Base-by-base conservation (phyloP, 1,140 invertebrate genomes). In the Heliconius congener region DNA sequence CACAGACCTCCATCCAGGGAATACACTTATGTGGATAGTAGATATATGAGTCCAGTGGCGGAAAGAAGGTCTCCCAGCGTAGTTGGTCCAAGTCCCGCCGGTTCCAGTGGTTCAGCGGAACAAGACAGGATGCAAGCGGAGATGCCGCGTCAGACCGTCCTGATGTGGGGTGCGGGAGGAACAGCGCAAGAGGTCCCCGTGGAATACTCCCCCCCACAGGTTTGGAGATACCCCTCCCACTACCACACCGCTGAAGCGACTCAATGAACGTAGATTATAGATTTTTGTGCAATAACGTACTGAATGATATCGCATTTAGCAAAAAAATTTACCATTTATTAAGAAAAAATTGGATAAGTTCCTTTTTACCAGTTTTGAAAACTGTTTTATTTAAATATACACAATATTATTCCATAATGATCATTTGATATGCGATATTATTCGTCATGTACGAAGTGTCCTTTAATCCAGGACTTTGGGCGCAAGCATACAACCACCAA, bases 131-230 rank as follows among this genome's bases (percentile, higher is more conserved):
- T 92, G 86, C 89, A 90, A n/a, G 73, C 96, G 79, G 96, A 96
- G 76, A 94, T 95, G 37, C 96, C 96, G 0, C 94, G 97, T 30
- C 97, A 98, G 92, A 98, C 97, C 1, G 97, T 98, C 23, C 95
- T 98, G 4, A 98, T 98, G 97, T 98, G 97, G 97, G 97, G 97
- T 86, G 87, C 96, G 84, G 84, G 96, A 84, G 60, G 94, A 83
- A 83, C 88, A 0, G 90, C 90, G 27, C 91, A 92, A 78, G 92
- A 93, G 71, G 90, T 87, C 18, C 90, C 92, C 23, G 90, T 90
- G 81, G 92, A 93, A 74, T 94, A 93, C 85, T 93, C 93, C 19
- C 92, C 93, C 37, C 91, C 93, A 3, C 93, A 94, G 91, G 92
- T 93, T 88, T 94, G 93, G 93, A 90, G 93, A 74, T 94, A 94